Evolutionary conservation across 2,888 invertebrate genomes (phyloP).

Genomic region (Hedya salicella): DNA sequence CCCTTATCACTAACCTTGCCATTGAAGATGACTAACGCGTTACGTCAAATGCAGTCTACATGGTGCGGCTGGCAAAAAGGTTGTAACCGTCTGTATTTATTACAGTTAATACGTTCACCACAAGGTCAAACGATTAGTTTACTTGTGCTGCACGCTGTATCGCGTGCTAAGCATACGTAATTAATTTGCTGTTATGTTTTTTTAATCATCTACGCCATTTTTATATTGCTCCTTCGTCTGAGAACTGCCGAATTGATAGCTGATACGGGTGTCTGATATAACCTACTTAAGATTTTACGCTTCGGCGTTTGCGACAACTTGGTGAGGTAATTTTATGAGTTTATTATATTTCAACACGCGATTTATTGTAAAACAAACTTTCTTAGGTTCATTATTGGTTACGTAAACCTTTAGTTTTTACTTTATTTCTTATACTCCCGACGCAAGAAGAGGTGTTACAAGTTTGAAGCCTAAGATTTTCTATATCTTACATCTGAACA

Average conservation of each 20-base stretch:
- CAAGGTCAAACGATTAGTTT: neutral
- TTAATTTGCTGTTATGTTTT: slow-evolving; percentile 47
- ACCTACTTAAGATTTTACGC: slow-evolving; percentile 47
- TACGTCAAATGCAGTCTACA: slow-evolving; percentile 40
- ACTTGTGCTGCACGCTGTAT: slow-evolving; percentile 29
- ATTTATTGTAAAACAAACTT: neutral
- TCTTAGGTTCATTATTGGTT: neutral
- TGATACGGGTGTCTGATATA: slow-evolving; percentile 43
- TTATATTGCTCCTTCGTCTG: slow-evolving; percentile 44
- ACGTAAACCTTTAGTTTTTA: neutral
- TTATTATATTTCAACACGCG: slow-evolving; percentile 29
- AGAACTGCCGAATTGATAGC: slow-evolving; percentile 11
- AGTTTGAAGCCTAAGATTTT: too few species aligned
- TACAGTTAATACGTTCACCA: neutral
- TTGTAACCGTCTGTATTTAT: neutral
- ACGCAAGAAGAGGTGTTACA: too few species aligned
- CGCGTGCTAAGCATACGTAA: slow-evolving; percentile 55
- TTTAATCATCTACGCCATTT: slow-evolving; percentile 44
- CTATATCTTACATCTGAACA: too few species aligned
- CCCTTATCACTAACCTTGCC: slow-evolving; percentile 71
- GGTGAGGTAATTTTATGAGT: slow-evolving; percentile 31
- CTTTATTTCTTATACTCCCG: too few species aligned
- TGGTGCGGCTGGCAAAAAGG: slow-evolving; percentile 4
- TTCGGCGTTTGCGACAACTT: slow-evolving; percentile 47
- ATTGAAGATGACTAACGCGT: slow-evolving; percentile 74